These are phyloP conservation scores for Philereme transversata DNA, from an alignment of 2,888 invertebrate genomes.

Conservation along the genomic window DNA sequence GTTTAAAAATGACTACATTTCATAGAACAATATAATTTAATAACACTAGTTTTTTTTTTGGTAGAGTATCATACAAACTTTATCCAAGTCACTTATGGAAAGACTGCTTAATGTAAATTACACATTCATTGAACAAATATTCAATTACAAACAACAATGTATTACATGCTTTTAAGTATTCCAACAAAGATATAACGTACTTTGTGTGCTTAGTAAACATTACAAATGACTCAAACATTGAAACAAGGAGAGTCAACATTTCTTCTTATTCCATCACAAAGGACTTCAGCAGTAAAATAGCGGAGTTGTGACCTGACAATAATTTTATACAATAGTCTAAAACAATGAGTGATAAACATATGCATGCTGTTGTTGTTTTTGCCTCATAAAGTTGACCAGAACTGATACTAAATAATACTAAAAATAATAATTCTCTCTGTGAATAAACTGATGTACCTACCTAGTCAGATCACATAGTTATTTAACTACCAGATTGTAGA, in stretches of 20 bases:
- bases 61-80: conserved; percentile 6
- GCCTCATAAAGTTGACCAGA: conserved; percentile 3
- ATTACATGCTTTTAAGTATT: conserved; percentile 11
- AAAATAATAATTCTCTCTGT: conserved; percentile 11
- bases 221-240: conserved; percentile 8
- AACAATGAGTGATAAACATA: conserved; percentile 29
- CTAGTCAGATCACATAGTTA: not conserved
- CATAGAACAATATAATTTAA: not conserved
- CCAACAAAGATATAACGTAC: conserved; percentile 14
- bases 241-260: conserved; percentile 12
- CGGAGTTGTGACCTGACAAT: conserved; percentile 6
- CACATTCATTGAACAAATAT: conserved; percentile 12
- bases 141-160: conserved; percentile 10
- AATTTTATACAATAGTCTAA: conserved; percentile 4
- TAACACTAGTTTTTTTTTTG: conserved; percentile 11
- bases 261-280: conserved; percentile 1
- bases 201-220: conserved; percentile 16
- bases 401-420: conserved; percentile 14
- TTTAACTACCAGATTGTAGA: too few species aligned
- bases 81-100: conserved; percentile 3
- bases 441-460: not conserved
- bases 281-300: conserved; percentile 10
- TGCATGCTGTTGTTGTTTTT: conserved; percentile 18
- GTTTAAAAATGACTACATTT: not conserved
- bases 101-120: not conserved